Conservation (phyloP, 2,888 invertebrate genomes). For the Eupithecia pulchellata region DNA sequence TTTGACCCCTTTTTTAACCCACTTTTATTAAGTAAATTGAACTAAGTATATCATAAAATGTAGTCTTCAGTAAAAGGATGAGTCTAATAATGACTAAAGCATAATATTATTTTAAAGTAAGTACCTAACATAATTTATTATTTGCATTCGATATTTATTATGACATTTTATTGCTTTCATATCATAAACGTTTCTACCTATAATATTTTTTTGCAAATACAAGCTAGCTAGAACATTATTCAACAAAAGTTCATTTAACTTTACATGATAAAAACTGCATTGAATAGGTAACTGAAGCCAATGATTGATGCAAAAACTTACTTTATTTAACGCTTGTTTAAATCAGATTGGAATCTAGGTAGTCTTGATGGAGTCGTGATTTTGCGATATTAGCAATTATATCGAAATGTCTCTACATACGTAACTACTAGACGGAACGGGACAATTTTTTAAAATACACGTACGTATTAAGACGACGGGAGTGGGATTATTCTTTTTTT, state of each 20-base stretch:
- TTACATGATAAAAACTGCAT: constrained; percentile 22
- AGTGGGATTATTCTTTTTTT: not conserved
- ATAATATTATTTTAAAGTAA: no score
- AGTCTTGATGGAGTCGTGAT: not conserved
- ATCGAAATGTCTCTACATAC: not conserved
- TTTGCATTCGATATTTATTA: no score
- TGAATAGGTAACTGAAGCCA: constrained; percentile 17
- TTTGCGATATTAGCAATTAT: not conserved
- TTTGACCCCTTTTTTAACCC: not conserved
- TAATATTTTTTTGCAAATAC: not conserved
- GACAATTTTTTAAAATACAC: no score
- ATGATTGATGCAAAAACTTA: constrained; percentile 38
- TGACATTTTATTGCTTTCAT: not conserved
- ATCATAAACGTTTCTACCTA: not conserved
- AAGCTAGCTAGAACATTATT: not conserved
- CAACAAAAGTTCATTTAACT: not conserved
- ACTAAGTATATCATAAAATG: no score
- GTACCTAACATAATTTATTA: no score
- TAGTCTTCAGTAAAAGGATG: no score
- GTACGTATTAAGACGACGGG: not conserved
- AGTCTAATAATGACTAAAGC: no score
- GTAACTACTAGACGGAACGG: no score
- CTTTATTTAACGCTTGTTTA: constrained; percentile 40
- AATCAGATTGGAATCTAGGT: not conserved
- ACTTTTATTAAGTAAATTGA: not conserved